These are phyloP conservation scores for Cathartes aura DNA, from an alignment of 2,113 vertebrate genomes.

Conservation along the genomic window DNA sequence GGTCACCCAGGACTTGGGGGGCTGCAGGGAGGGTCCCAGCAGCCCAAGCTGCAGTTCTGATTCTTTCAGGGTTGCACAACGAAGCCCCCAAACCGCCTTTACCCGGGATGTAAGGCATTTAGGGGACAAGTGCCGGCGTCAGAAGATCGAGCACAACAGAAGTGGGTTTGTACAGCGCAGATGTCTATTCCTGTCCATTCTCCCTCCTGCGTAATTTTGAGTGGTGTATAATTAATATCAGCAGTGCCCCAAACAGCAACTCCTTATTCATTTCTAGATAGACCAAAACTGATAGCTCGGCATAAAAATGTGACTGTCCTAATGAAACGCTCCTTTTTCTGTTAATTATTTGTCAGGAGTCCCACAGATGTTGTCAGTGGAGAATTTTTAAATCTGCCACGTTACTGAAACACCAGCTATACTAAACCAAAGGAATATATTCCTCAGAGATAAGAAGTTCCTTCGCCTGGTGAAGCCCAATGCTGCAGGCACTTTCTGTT, in stretches of 20 bases:
- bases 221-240: not conserved
- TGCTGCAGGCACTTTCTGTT: not conserved
- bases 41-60: not conserved
- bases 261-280: not conserved
- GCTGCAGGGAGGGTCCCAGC: not conserved
- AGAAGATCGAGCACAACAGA: not conserved
- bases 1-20: accelerated
- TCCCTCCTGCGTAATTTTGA: not conserved
- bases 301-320: not conserved
- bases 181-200: not conserved
- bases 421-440: not conserved
- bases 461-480: not conserved
- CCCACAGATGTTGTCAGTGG: not conserved
- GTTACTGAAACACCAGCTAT: not conserved
- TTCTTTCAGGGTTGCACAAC: not conserved
- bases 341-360: not conserved
- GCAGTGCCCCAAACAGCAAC: not conserved
- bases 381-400: not conserved
- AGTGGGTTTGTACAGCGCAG: not conserved
- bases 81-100: not conserved
- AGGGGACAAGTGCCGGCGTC: not conserved
- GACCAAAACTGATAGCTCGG: not conserved
- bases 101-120: accelerated
- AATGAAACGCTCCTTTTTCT: not conserved
- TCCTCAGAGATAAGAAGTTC: not conserved